These are phyloP conservation scores for Chaetodon trifasciatus DNA, from an alignment of 2,797 vertebrate genomes.

Conservation along the genomic window DNA sequence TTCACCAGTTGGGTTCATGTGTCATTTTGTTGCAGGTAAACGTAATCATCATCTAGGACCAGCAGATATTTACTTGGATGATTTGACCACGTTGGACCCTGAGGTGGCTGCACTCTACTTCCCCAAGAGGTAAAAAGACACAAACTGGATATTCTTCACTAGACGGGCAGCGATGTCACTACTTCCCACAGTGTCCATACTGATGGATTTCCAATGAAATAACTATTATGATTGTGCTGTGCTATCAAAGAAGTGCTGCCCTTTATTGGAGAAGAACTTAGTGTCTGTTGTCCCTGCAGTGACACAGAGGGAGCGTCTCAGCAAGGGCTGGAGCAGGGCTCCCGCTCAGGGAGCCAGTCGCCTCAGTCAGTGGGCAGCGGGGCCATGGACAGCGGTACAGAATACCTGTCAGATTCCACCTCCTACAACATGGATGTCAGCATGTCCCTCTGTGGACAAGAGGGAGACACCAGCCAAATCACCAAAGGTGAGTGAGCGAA, in stretches of 20 bases:
- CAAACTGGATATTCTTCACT: not conserved
- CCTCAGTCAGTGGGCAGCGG: slow-evolving; percentile 78
- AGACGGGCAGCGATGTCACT: not conserved
- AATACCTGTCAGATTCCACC: slow-evolving; percentile 80
- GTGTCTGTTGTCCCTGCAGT: slow-evolving; percentile 70
- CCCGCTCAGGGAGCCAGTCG: slow-evolving; percentile 80
- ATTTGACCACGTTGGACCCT: slow-evolving; percentile 86
- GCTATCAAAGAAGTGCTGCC: not conserved
- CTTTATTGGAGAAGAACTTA: not conserved
- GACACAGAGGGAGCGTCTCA: slow-evolving; percentile 78
- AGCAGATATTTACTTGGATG: slow-evolving; percentile 91
- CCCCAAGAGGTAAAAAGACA: slow-evolving; percentile 87
- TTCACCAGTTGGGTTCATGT: not conserved
- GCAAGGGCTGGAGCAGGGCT: slow-evolving; percentile 69
- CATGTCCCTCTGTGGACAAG: slow-evolving; percentile 93
- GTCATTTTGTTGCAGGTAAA: slow-evolving; percentile 77
- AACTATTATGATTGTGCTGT: not conserved
- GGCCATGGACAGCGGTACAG: slow-evolving; percentile 80
- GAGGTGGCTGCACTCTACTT: slow-evolving; percentile 90
- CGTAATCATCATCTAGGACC: slow-evolving; percentile 87
- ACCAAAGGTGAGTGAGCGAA: slow-evolving; percentile 75
- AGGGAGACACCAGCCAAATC: slow-evolving; percentile 87
- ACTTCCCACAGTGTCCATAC: not conserved
- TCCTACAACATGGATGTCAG: slow-evolving; percentile 79
- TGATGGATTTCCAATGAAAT: not conserved